Base-by-base conservation (phyloP, 1,140 invertebrate genomes). In the Spodoptera frugiperda region DNA sequence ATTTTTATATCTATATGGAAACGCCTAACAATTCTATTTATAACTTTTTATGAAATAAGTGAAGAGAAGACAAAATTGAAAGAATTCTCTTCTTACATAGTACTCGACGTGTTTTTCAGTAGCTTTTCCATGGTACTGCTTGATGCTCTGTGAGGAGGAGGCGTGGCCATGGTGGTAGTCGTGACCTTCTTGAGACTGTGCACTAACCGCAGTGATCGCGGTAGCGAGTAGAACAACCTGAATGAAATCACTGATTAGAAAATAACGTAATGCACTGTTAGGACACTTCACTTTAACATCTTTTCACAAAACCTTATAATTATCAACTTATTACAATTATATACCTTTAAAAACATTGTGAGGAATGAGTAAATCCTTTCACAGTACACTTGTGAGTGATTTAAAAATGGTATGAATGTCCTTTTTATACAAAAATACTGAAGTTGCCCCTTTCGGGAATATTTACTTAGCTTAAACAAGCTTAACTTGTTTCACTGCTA, bases 71-170 rank as follows among this genome's bases (percentile, higher is more conserved):
- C 5, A 30, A 30, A 30, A 30, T 2, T 39, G 33, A 4, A 8
- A 39, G 9, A 39, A 0, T 4, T 10, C 8, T 49, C 44, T 10
- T 25, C 61, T 17, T 49, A 65, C 61, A 65, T 65, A 65, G 44
- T 65, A 39, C 9, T 39, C 33, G 46, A 65, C 57, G 19, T 51
- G 72, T 25, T 59, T 73, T 25, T 73, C 55, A 70, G 55, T 61
- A 21, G n/a, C 82, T 78, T 84, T 72, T 25, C 70, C 30, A 30
- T 84, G 72, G 17, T 80, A 78, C 57, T 71, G 53, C 14, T 49
- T 53, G 21, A 54, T 39, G 33, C 33, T 39, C 6, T 39, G 33
- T 39, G 33, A 53, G n/a, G 49, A 53, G n/a, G 17, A n/a, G 17
- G 49, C 14, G 9, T 53, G 49, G 14, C 49, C n/a, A 9, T 53